phyloP scores from a whole-genome alignment of 2,888 invertebrate species.

The Eilema sororculum region DNA sequence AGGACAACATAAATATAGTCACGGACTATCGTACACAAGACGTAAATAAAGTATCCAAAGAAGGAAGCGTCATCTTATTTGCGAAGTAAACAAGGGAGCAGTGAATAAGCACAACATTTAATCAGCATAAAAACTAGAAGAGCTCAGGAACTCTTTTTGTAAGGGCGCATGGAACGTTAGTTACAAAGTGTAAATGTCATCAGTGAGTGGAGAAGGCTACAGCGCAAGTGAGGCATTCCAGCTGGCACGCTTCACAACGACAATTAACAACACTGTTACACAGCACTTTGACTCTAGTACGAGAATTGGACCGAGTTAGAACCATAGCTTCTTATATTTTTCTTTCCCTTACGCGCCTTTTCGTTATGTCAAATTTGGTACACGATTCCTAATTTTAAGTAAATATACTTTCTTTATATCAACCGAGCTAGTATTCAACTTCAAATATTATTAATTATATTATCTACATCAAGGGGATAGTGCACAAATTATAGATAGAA shows the following conservation, averaged over 20 bases:
- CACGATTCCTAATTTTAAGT: not conserved
- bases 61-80: conserved; percentile 17
- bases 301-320: conserved; percentile 10
- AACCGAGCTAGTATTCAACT: too few species aligned
- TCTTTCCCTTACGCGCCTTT: conserved; percentile 25
- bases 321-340: conserved; percentile 20
- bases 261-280: conserved; percentile 45
- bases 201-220: conserved; percentile 39
- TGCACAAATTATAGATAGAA: too few species aligned
- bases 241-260: conserved; percentile 20
- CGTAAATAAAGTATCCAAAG: conserved; percentile 16
- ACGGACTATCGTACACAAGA: conserved; percentile 6
- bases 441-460: too few species aligned
- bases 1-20: not conserved
- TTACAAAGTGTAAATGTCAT: conserved; percentile 57
- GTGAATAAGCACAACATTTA: conserved; percentile 39
- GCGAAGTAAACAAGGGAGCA: conserved; percentile 17
- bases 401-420: too few species aligned
- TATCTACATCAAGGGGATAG: too few species aligned
- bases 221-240: conserved; percentile 48
- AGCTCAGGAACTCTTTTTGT: conserved; percentile 45
- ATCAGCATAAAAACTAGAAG: conserved; percentile 44
- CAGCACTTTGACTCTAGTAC: conserved; percentile 10
- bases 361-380: not conserved
- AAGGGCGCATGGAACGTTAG: conserved; percentile 48